Conservation (phyloP, 2,888 invertebrate species). For the Drosophila anomelani region DNA sequence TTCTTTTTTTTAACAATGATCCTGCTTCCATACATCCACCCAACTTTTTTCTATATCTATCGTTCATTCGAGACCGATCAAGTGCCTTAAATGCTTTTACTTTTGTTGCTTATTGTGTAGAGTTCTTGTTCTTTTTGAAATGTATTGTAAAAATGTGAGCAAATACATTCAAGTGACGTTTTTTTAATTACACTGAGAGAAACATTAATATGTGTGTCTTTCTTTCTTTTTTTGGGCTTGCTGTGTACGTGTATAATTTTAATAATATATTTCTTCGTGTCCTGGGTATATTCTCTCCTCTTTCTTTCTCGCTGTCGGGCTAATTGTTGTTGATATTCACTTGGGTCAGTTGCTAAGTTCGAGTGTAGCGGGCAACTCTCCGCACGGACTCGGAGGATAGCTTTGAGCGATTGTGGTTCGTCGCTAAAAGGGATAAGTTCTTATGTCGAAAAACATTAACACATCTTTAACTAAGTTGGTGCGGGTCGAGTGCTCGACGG, state of each 20-base stretch:
- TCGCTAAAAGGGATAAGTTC: constrained; percentile 73
- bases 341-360: constrained; percentile 34
- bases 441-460: constrained; percentile 69
- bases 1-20: constrained; percentile 50
- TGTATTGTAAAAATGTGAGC: constrained; percentile 75
- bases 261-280: constrained; percentile 54
- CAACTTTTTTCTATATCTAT: constrained; percentile 25
- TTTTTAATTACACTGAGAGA: constrained; percentile 76
- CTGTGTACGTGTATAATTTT: constrained; percentile 59
- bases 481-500: constrained; percentile 3
- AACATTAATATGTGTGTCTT: constrained; percentile 69
- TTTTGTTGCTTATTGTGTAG: constrained; percentile 61
- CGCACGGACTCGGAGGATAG: constrained; percentile 73
- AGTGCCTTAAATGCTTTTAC: constrained; percentile 76
- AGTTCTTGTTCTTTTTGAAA: constrained; percentile 26
- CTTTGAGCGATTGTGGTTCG: constrained; percentile 68
- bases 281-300: constrained; percentile 24
- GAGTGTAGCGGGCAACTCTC: constrained; percentile 71
- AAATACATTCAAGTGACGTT: constrained; percentile 69
- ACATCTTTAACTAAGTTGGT: constrained; percentile 51
- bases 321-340: constrained; percentile 34
- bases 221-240: constrained; percentile 29
- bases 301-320: constrained; percentile 28
- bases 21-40: constrained; percentile 34
- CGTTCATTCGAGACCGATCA: constrained; percentile 45